These are phyloP conservation scores for Callipepla californica DNA, from an alignment of 2,113 vertebrate species.

Conservation along the genomic window DNA sequence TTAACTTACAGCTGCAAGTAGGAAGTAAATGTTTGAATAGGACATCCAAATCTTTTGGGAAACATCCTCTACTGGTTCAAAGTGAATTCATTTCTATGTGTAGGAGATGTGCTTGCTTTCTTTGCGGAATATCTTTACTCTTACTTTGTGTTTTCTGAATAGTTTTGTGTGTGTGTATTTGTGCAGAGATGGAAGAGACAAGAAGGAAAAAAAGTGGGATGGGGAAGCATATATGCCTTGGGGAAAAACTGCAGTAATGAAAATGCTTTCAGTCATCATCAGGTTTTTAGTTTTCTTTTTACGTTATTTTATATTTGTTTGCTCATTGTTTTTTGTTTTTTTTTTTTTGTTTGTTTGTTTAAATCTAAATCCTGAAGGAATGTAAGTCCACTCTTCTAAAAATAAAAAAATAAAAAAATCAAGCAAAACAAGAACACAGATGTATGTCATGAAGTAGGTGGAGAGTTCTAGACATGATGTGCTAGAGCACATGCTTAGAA, in stretches of 20 bases:
- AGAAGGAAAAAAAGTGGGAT: not conserved
- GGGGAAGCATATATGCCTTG: not conserved
- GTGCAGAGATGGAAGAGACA: not conserved
- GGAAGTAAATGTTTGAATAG: not conserved
- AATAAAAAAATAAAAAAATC: rapidly evolving
- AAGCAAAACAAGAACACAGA: not conserved
- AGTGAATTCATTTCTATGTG: not conserved
- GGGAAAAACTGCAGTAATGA: not conserved
- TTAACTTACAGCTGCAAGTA: not conserved
- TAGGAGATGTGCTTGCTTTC: not conserved
- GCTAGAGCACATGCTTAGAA: not conserved
- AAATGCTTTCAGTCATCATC: rapidly evolving
- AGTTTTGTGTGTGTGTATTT: not conserved
- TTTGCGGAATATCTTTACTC: not conserved
- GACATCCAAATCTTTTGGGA: not conserved
- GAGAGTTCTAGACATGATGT: not conserved
- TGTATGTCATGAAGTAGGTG: not conserved
- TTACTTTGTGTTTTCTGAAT: not conserved
- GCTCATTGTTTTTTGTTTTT: not conserved
- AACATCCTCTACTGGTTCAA: not conserved
- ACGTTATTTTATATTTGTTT: not conserved
- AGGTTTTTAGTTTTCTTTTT: not conserved
- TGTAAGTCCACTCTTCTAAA: not conserved
- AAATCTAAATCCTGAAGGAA: not conserved
- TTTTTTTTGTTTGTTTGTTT: not conserved